phyloP scores from a whole-genome alignment of 2,797 vertebrate genomes.

The Halcyon chelicuti region DNA sequence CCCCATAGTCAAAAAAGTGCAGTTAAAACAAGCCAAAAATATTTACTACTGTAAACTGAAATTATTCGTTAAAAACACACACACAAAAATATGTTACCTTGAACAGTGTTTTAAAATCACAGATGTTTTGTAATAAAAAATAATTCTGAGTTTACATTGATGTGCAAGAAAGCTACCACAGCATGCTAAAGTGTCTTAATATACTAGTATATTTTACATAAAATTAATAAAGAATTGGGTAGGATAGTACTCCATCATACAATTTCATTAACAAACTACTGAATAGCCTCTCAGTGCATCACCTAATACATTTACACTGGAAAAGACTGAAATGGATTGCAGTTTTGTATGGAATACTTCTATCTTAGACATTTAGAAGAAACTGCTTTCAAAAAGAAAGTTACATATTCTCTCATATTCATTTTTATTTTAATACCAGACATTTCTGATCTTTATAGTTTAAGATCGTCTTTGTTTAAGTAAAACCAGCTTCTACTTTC shows the following conservation, averaged over 20 bases:
- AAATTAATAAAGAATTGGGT: background rate
- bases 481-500: background rate
- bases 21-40: background rate
- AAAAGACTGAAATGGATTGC: background rate
- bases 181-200: background rate
- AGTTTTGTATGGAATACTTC: background rate
- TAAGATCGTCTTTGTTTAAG: background rate
- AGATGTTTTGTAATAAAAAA: background rate
- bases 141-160: background rate
- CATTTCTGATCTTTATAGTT: background rate
- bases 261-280: background rate
- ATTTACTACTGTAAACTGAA: background rate
- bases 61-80: background rate
- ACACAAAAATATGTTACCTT: background rate
- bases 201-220: background rate
- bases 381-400: background rate
- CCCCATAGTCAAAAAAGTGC: background rate
- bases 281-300: background rate
- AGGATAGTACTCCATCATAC: background rate
- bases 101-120: background rate
- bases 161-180: background rate
- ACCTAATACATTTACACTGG: background rate
- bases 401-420: background rate
- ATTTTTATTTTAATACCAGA: background rate
- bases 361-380: background rate